Conservation (phyloP, 2,888 invertebrate species). For the Epinotia bilunana region DNA sequence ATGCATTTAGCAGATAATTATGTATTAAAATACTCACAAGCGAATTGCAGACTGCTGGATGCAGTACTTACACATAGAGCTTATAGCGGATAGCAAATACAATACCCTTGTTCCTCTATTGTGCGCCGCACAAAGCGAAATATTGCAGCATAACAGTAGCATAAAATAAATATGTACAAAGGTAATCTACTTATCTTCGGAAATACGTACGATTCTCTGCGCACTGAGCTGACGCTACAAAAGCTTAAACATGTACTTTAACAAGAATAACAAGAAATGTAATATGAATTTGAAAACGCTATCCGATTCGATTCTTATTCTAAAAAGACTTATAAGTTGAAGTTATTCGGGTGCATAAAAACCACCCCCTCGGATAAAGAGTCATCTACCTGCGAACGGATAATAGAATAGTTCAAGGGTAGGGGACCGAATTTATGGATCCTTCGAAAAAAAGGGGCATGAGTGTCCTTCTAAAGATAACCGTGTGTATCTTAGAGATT, state of each 20-base stretch:
- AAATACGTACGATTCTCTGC: neutral
- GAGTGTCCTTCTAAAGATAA: constrained; percentile 17
- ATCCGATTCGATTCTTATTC: constrained; percentile 32
- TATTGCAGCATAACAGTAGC: neutral
- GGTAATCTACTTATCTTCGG: neutral
- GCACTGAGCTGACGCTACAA: too few species aligned
- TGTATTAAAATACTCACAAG: too few species aligned
- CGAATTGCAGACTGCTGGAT: too few species aligned
- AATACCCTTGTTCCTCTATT: too few species aligned
- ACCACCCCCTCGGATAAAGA: constrained; percentile 47
- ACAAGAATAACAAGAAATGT: neutral
- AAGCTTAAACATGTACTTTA: neutral
- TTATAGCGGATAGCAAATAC: too few species aligned
- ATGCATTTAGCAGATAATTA: too few species aligned
- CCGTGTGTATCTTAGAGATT: constrained; percentile 20
- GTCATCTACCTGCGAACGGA: constrained; percentile 58
- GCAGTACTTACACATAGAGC: too few species aligned
- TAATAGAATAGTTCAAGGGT: constrained; percentile 49
- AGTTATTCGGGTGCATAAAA: constrained; percentile 32
- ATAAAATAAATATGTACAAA: neutral
- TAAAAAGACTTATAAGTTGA: constrained; percentile 17
- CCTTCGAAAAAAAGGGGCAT: constrained; percentile 46
- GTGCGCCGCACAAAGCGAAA: neutral
- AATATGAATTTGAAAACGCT: constrained; percentile 5
- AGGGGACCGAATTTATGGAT: constrained; percentile 50